phyloP scores from a whole-genome alignment of 2,888 invertebrate genomes.

The Chalcosyrphus nemorum region DNA sequence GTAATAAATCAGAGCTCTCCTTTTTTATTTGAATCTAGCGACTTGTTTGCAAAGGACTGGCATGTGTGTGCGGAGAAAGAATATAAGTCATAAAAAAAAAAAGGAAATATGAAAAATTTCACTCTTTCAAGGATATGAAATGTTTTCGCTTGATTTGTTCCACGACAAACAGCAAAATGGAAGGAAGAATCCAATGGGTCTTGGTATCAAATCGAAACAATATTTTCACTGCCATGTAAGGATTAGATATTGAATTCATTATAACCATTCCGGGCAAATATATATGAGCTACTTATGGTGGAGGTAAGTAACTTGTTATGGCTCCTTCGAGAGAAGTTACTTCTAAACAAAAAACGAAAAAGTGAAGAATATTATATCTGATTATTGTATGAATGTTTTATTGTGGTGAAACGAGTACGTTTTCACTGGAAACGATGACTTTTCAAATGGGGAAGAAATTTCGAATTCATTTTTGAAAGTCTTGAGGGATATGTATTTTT shows the following conservation, averaged over 20 bases:
- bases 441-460: neutral
- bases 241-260: constrained; percentile 34
- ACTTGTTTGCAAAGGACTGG: neutral
- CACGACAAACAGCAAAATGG: neutral
- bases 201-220: constrained; percentile 20
- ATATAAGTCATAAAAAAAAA: constrained; percentile 2
- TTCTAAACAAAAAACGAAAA: neutral
- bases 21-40: neutral
- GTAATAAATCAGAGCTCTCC: constrained; percentile 8
- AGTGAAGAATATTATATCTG: constrained; percentile 6
- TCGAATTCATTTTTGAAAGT: neutral
- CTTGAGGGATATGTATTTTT: neutral
- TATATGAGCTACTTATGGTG: neutral
- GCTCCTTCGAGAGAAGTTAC: neutral
- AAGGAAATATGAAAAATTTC: neutral
- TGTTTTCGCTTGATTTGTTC: constrained; percentile 16
- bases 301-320: constrained; percentile 18
- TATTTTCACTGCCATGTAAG: constrained; percentile 15
- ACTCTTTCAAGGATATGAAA: constrained; percentile 10
- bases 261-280: neutral
- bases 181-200: neutral
- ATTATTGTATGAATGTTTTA: constrained; percentile 34
- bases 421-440: neutral
- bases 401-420: constrained; percentile 7
- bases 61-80: neutral